phyloP scores from a whole-genome alignment of 2,888 invertebrate species.

The Serripes groenlandicus region DNA sequence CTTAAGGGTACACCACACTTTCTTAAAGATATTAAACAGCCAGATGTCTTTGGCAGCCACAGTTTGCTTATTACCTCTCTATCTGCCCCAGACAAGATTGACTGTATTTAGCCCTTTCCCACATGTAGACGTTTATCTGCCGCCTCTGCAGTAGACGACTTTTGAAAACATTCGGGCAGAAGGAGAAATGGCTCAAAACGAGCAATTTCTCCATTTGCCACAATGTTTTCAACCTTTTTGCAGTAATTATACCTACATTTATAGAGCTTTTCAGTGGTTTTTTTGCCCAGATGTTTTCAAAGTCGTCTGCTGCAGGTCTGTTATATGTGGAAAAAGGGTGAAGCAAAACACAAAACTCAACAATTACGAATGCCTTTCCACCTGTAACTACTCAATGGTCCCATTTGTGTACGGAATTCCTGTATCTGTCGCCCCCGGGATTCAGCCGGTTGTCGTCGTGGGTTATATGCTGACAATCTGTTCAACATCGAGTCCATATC shows the following conservation, averaged over 20 bases:
- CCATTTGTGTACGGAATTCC: conserved; percentile 36
- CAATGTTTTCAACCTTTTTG: background rate
- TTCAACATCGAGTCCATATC: conserved; percentile 36
- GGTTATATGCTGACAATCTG: conserved; percentile 51
- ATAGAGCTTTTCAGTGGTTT: background rate
- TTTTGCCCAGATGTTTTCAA: background rate
- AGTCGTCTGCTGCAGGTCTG: too few relatives aligned
- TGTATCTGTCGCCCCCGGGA: conserved; percentile 37
- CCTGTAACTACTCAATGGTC: conserved; percentile 58
- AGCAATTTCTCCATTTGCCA: background rate
- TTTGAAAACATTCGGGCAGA: background rate
- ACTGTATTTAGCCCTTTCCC: too few relatives aligned
- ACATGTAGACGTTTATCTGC: too few relatives aligned
- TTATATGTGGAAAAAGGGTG: too few relatives aligned
- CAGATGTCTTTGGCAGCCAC: too few relatives aligned
- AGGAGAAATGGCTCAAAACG: background rate
- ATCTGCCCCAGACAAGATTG: too few relatives aligned
- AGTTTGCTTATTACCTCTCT: too few relatives aligned
- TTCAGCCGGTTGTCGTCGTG: conserved; percentile 47
- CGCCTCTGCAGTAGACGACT: too few relatives aligned
- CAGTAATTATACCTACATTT: background rate
- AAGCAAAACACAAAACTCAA: conserved; percentile 19
- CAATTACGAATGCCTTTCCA: conserved; percentile 58
- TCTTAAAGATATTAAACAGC: too few relatives aligned
- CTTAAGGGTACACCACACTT: too few relatives aligned